Base-by-base conservation (phyloP, 1,140 invertebrate species). In the Galleria mellonella region DNA sequence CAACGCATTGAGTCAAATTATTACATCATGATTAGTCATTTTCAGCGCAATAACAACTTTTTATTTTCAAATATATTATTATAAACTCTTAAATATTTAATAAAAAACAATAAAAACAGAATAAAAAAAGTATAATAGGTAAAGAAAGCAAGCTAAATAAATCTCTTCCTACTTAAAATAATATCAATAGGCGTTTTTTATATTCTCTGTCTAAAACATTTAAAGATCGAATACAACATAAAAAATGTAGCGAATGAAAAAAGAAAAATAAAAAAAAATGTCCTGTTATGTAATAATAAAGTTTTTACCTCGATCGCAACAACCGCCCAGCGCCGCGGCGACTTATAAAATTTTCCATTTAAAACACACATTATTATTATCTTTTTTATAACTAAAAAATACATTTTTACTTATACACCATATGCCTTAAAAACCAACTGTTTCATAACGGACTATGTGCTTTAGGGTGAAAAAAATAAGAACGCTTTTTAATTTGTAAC, bases 341-440 rank as follows among this genome's bases (percentile, higher is more conserved):
- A 52, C 63, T 70, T 75, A 77, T 84, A 84, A 84, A 84, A 84
- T 77, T 84, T 37, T 82, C 77, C 81, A 72, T 75, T 81, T 82
- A 82, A 84, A 84, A 82, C 73, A 65, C 53, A 59, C 51, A 55
- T 60, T 55, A 60, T 75, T 74, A 83, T 79, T 79, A 83, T 83
- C 76, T 70, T 83, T 83, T 82, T 83, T 83, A 68, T 76, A 72
- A 72, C 68, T 59, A 81, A 81, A 82, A 82, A 83, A 81, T 70
- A 54, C 55, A 51, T 46, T 62, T 55, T 51, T 55, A 33, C 32
- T 10, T 42, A 9, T 35, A 35, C n/a, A 9, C 23, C 33, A 29
- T 27, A 48, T 10, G 44, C 13, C 45, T 48, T 36, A 56, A 60
- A 70, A 62, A 54, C 58, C 38, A 52, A 47, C 23, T n/a, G 17